Conservation (phyloP, 2,888 invertebrate species). For the Polydesmus complanatus region DNA sequence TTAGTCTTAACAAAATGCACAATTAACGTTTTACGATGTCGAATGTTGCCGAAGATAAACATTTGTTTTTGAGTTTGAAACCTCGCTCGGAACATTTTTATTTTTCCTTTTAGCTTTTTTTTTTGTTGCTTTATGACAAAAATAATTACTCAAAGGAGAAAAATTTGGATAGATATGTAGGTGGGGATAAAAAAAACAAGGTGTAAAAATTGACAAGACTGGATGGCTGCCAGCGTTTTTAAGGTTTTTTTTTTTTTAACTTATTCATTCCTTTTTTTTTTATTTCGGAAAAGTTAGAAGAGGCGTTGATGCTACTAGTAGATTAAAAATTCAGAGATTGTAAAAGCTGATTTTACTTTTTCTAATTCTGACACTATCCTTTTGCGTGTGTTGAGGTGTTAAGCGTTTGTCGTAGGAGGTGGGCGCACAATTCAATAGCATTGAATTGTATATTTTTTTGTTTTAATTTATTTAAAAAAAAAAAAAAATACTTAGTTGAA, state of each 20-base stretch:
- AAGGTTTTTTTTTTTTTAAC: background rate
- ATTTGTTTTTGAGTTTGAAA: too few species aligned
- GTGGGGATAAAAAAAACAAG: background rate
- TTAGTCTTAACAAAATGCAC: too few species aligned
- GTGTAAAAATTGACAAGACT: background rate
- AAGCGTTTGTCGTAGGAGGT: too few species aligned
- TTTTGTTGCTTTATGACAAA: background rate
- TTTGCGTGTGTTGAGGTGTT: background rate
- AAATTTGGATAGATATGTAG: background rate
- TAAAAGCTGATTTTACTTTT: background rate
- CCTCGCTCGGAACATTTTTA: background rate
- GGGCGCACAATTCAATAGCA: too few species aligned
- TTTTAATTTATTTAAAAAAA: too few species aligned
- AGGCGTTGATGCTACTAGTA: background rate
- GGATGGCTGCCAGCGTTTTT: background rate
- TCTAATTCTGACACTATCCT: background rate
- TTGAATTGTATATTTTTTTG: too few species aligned
- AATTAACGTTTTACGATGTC: too few species aligned
- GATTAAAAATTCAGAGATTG: background rate
- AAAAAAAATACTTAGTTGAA: too few species aligned
- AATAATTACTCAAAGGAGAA: background rate
- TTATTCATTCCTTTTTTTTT: too few species aligned
- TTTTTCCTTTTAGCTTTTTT: background rate
- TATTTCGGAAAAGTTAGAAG: background rate
- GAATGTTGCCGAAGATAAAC: too few species aligned